Conservation (phyloP, 2,797 vertebrate species). For the Arrhamphus sclerolepis region DNA sequence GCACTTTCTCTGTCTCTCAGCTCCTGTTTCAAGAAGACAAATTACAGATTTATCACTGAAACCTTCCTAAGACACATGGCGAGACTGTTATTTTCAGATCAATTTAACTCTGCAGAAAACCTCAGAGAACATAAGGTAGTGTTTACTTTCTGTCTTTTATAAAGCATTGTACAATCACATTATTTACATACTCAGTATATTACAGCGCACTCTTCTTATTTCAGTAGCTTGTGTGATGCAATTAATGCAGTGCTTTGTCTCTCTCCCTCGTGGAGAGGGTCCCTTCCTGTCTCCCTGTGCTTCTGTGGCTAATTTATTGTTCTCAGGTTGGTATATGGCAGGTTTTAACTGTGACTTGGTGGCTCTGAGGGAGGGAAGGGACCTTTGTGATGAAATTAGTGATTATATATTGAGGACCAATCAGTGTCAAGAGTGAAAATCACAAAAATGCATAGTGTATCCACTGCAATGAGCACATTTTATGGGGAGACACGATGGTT, state of each 20-base stretch:
- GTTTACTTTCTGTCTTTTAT: conserved; percentile 67
- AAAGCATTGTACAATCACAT: conserved; percentile 83
- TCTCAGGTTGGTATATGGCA: conserved; percentile 39
- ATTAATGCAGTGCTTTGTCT: conserved; percentile 70
- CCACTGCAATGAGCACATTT: conserved; percentile 31
- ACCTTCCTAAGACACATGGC: conserved; percentile 20
- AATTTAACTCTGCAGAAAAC: conserved; percentile 55
- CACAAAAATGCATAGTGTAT: conserved; percentile 42
- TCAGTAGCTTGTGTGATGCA: conserved; percentile 82
- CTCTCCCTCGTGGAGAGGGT: conserved; percentile 47
- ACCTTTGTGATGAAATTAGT: conserved; percentile 27
- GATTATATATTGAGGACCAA: conserved; percentile 20
- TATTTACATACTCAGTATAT: conserved; percentile 85
- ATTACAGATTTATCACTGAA: conserved; percentile 7
- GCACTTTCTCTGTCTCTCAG: conserved; percentile 30
- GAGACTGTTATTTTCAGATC: conserved; percentile 30
- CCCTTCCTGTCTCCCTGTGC: conserved; percentile 63
- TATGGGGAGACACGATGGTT: conserved; percentile 5
- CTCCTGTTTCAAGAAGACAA: conserved; percentile 12
- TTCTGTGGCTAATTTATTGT: conserved; percentile 54
- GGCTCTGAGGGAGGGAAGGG: conserved; percentile 41
- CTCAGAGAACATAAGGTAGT: conserved; percentile 61
- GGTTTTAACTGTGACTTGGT: conserved; percentile 42
- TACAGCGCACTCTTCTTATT: conserved; percentile 76
- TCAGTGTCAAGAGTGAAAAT: conserved; percentile 11